Conservation (phyloP, 1,140 invertebrate genomes). For the Hylaeus anthracinus region DNA sequence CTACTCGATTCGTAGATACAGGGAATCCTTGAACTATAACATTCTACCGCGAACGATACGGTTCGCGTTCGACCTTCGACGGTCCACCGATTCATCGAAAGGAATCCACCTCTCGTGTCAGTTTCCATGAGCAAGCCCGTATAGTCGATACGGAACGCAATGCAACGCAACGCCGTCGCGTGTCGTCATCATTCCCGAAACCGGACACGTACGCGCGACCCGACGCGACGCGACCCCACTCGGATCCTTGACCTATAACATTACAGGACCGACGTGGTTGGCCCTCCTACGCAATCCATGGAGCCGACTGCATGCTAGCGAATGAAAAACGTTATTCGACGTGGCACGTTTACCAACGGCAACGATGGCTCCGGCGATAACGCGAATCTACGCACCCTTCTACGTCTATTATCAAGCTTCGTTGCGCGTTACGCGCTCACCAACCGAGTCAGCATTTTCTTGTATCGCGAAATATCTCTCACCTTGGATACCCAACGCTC, state of each 20-base stretch:
- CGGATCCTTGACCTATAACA: conserved; percentile 45
- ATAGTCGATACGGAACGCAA: not conserved
- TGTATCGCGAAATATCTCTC: no score
- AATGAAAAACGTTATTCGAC: no score
- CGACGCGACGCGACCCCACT: not conserved
- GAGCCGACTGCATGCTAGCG: not conserved
- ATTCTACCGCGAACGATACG: conserved; percentile 43
- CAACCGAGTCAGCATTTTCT: no score
- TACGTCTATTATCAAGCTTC: not conserved
- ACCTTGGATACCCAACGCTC: no score
- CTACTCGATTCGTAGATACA: conserved; percentile 14
- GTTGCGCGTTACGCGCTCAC: no score
- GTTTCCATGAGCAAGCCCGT: not conserved
- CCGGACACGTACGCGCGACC: not conserved
- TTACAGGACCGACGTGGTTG: not conserved
- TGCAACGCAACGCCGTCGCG: not conserved
- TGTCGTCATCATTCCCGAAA: not conserved
- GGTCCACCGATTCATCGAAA: conserved; percentile 17
- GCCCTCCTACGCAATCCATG: not conserved
- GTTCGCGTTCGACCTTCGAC: conserved; percentile 27
- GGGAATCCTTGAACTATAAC: conserved; percentile 63
- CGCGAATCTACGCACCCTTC: no score
- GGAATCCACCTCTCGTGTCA: not conserved
- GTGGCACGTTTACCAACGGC: no score
- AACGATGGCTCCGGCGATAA: no score